Conservation (phyloP, 2,113 vertebrate genomes). For the Microtus richardsoni region DNA sequence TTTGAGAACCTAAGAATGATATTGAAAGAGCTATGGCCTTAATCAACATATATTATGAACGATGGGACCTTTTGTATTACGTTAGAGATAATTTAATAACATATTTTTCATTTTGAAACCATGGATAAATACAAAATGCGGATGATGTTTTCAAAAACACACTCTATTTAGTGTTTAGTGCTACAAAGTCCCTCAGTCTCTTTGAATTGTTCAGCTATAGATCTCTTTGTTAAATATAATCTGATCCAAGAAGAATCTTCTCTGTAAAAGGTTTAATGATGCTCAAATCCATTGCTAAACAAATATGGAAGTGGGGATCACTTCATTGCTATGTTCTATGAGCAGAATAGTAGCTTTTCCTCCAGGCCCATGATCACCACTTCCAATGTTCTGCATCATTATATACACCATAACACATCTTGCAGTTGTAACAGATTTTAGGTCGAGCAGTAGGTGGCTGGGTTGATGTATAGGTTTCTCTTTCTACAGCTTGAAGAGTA, state of each 20-base stretch:
- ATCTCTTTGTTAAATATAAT: not conserved
- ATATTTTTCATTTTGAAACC: not conserved
- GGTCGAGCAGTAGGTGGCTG: no score
- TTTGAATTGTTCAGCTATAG: not conserved
- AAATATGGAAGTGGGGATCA: not conserved
- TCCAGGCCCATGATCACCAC: not conserved
- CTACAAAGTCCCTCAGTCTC: not conserved
- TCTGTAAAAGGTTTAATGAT: not conserved
- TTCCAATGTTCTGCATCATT: no score
- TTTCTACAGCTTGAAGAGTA: no score
- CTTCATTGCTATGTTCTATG: not conserved
- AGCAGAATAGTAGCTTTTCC: not conserved
- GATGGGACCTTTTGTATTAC: not conserved
- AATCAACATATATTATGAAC: not conserved
- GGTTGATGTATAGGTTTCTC: no score
- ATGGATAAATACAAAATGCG: not conserved
- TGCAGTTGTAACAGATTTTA: no score
- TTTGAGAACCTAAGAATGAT: not conserved
- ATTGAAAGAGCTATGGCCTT: not conserved
- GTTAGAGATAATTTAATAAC: not conserved
- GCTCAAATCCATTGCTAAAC: not conserved
- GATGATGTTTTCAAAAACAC: not conserved
- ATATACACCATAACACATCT: no score
- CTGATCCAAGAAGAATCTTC: not conserved
- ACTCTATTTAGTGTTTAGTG: not conserved